Conservation (phyloP, 2,888 invertebrate genomes). For the Automeris io region DNA sequence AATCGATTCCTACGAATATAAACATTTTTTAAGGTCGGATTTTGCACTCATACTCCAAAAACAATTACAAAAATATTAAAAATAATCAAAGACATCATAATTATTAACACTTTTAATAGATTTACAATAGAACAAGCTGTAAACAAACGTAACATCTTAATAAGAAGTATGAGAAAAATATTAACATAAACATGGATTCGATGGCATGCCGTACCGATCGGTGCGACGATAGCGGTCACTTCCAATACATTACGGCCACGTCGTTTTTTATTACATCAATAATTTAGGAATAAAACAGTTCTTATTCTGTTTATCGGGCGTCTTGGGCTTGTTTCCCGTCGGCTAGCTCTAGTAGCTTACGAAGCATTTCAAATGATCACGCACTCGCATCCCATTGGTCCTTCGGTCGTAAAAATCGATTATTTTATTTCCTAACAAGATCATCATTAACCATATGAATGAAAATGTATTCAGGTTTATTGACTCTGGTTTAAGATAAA, state of each 20-base stretch:
- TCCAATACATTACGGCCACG: conserved; percentile 59
- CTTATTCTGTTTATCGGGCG: conserved; percentile 12
- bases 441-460: conserved; percentile 2
- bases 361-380: not conserved
- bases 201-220: conserved; percentile 50
- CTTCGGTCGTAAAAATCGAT: conserved; percentile 6
- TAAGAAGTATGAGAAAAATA: conserved; percentile 43
- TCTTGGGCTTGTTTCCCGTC: conserved; percentile 7
- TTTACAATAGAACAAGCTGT: conserved; percentile 14
- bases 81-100: not conserved
- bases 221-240: conserved; percentile 47
- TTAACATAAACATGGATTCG: conserved; percentile 68
- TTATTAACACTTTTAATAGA: not conserved
- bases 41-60: no score
- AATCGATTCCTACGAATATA: no score
- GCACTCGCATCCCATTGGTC: not conserved
- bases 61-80: not conserved
- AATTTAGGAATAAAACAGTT: conserved; percentile 62
- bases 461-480: not conserved
- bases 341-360: not conserved
- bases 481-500: conserved; percentile 5
- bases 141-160: conserved; percentile 62
- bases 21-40: no score
- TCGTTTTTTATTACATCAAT: conserved; percentile 63
- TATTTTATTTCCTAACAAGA: conserved; percentile 6